phyloP scores from a whole-genome alignment of 2,888 invertebrate species.

The Ormyrus thymus region DNA sequence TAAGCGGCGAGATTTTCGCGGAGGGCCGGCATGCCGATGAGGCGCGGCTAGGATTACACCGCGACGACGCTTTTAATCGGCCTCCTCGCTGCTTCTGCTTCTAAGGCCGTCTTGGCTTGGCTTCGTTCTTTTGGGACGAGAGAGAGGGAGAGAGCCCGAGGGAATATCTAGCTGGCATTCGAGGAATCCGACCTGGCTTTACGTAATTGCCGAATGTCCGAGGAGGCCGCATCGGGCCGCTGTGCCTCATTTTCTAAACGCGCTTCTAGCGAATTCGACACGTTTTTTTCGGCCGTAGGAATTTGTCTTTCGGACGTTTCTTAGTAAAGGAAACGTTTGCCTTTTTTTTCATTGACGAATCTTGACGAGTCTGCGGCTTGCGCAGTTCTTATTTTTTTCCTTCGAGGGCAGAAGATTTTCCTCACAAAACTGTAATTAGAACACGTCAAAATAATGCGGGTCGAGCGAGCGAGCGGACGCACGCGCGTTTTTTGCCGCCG shows the following conservation, averaged over 20 bases:
- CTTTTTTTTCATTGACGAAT: background rate
- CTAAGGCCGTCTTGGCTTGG: background rate
- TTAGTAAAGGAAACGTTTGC: background rate
- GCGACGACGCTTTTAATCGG: conserved; percentile 55
- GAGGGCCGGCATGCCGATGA: conserved; percentile 63
- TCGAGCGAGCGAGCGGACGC: too few species aligned
- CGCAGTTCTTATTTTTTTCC: too few species aligned
- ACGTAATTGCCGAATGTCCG: conserved; percentile 21
- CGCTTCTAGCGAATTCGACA: conserved; percentile 35
- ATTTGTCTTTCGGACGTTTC: background rate
- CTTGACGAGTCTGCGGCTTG: too few species aligned
- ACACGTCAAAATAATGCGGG: background rate
- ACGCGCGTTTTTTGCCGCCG: too few species aligned
- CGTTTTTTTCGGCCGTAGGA: too few species aligned
- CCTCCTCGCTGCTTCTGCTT: conserved; percentile 33
- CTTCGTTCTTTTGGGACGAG: conserved; percentile 4
- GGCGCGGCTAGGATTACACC: conserved; percentile 70
- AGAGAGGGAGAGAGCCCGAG: background rate
- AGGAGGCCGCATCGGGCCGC: background rate
- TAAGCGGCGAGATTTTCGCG: conserved; percentile 65
- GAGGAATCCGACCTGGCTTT: conserved; percentile 48
- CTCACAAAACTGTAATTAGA: background rate
- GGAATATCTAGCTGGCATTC: conserved; percentile 53
- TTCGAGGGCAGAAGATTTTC: too few species aligned
- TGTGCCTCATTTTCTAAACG: background rate